These are phyloP conservation scores for Dicerorhinus sumatrensis DNA, from an alignment of 2,113 vertebrate genomes.

Conservation along the genomic window DNA sequence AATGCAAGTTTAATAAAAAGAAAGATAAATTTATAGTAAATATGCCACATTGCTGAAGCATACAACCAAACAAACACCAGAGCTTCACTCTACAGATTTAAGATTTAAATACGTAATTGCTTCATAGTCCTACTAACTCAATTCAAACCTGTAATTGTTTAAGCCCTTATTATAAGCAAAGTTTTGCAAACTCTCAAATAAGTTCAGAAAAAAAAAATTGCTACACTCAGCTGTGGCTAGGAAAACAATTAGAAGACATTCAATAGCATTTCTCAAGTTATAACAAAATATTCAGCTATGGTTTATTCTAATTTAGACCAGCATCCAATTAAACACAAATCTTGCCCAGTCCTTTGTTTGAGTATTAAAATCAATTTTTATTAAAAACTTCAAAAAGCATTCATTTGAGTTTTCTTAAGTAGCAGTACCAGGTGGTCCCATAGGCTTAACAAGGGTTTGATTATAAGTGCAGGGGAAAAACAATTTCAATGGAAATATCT, in stretches of 20 bases:
- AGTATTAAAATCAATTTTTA: constrained; percentile 75
- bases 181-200: constrained; percentile 68
- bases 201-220: background rate
- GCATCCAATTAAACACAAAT: constrained; percentile 64
- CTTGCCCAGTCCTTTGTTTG: constrained; percentile 36
- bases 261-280: constrained; percentile 66
- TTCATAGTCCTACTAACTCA: constrained; percentile 12
- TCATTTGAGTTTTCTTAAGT: constrained; percentile 54
- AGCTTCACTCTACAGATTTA: constrained; percentile 53
- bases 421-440: constrained; percentile 54
- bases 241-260: constrained; percentile 61
- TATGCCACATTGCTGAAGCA: constrained; percentile 55
- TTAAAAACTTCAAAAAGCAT: constrained; percentile 62
- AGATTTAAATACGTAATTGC: constrained; percentile 71
- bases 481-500: constrained; percentile 22
- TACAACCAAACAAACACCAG: constrained; percentile 43
- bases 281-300: constrained; percentile 63
- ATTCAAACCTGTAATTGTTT: constrained; percentile 64
- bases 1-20: constrained; percentile 73
- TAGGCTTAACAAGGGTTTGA: constrained; percentile 53
- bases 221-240: constrained; percentile 46
- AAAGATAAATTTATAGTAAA: constrained; percentile 53
- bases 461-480: background rate
- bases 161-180: background rate
- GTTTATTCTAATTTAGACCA: constrained; percentile 69